Evolutionary conservation across 2,888 invertebrate species (phyloP), one percentile per base, ranked within the genome.

Genomic region (Noctua fimbriata): DNA sequence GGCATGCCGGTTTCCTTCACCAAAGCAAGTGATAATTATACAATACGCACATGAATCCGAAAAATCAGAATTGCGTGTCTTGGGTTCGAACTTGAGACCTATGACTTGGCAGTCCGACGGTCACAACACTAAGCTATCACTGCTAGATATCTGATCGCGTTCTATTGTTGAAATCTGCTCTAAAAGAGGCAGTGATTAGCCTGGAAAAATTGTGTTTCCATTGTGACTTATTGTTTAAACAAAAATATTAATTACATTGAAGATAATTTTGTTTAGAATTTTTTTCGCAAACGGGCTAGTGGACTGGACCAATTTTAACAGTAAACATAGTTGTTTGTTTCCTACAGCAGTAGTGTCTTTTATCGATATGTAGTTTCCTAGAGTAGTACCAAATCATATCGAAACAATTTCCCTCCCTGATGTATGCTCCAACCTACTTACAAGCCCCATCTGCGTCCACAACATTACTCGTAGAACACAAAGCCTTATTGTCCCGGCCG

Each of bases 401-500:
- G 16, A 65, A 18, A 65, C 2, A 24, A 44, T 24, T 36, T 16
- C 3, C 18, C 44, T 60, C 16, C 6, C 32, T 41, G 52, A 69
- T 60, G 60, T 47, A 60, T 52, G 32, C 18, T 28, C n/a, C 58
- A 81, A 81, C 24, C 58, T 81, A 65, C 58, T 52, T 82, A 69
- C 9, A 65, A 69, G 65, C 2, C 28, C 65, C 47, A 60, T 55
- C 63, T 70, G 55, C 73, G 60, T 66, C 66, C 72, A 55, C 36
- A 75, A 74, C 72, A 82, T 70, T 69, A 49, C 66, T 76, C 21
- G 1, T 14, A 28, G 41, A 52, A 60, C 73, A 88, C 79, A 83
- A 85, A 85, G 81, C 71, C 69, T 60, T 67, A 88, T 88, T 89
- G 85, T 87, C 55, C 65, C 28, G 58, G 21, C 65, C 58, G 73